A percentile compares a stretch with the other conserved stretches of the same genome.
Evolutionary conservation across 2,888 invertebrate genomes (phyloP).

Genomic region (Anodontia alba): DNA sequence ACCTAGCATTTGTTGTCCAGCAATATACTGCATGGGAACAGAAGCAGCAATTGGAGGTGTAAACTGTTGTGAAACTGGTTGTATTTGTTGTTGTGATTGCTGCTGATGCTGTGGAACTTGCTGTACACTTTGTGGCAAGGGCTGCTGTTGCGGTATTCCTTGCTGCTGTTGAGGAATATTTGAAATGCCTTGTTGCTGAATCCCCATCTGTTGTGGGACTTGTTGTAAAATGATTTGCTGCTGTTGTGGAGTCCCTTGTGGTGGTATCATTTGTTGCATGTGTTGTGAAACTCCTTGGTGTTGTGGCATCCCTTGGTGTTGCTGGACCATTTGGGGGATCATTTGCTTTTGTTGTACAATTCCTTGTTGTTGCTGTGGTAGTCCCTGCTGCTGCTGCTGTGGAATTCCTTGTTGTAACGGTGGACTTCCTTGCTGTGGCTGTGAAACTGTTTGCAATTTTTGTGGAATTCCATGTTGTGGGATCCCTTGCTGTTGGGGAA

Average conservation of each 20-base stretch:
- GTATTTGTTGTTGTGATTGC: slow-evolving; percentile 14
- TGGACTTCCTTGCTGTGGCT: background rate
- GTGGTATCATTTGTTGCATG: background rate
- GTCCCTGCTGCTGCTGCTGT: background rate
- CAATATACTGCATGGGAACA: slow-evolving; percentile 23
- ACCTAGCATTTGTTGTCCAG: background rate
- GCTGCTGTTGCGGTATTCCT: slow-evolving; percentile 11
- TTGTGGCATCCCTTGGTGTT: background rate
- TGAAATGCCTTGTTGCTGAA: slow-evolving; percentile 74
- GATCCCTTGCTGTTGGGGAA: background rate
- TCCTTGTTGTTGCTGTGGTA: background rate
- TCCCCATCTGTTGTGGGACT: slow-evolving; percentile 58
- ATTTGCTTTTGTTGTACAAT: background rate
- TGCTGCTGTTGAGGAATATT: background rate
- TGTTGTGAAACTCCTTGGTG: background rate
- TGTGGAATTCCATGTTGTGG: slow-evolving; percentile 36
- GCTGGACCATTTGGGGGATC: background rate
- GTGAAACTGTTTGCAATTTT: background rate
- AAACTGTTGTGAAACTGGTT: slow-evolving; percentile 27
- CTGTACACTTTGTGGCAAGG: background rate
- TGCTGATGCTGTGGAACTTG: slow-evolving; percentile 29
- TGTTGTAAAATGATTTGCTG: slow-evolving; percentile 33
- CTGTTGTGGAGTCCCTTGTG: slow-evolving; percentile 30
- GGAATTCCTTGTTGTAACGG: background rate
- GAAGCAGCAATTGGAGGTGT: background rate